Conservation (phyloP, 2,113 vertebrate genomes). For the Malurus melanocephalus region DNA sequence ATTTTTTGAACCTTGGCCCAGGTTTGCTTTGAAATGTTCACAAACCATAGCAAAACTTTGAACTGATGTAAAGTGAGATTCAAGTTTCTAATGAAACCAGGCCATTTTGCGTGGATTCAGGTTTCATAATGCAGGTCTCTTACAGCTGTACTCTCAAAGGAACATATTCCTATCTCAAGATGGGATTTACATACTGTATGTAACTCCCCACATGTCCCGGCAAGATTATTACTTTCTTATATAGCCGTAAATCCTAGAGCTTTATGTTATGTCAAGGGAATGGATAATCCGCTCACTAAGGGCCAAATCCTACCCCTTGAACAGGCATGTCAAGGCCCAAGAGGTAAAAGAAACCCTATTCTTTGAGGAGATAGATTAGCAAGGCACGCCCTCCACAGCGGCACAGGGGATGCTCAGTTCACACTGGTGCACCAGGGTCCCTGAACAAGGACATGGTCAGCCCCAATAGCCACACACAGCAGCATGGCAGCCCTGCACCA, state of each 20-base stretch:
- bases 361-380: constrained; percentile 32
- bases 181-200: constrained; percentile 65
- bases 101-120: constrained; percentile 45
- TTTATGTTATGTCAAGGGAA: constrained; percentile 67
- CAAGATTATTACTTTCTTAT: constrained; percentile 66
- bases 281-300: constrained; percentile 56
- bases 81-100: constrained; percentile 44
- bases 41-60: constrained; percentile 24
- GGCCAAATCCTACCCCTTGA: constrained; percentile 61
- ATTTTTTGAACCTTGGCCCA: not conserved
- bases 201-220: constrained; percentile 47
- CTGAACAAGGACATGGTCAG: fast-evolving
- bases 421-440: not conserved
- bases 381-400: not conserved
- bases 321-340: constrained; percentile 51
- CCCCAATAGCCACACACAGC: not conserved
- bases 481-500: not conserved
- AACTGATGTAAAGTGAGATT: constrained; percentile 36
- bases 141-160: constrained; percentile 55
- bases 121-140: constrained; percentile 58
- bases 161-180: constrained; percentile 59
- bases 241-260: constrained; percentile 53
- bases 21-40: constrained; percentile 20
- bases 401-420: not conserved
- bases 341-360: constrained; percentile 42